A percentile compares a stretch with the other conserved stretches of the same genome.
phyloP scores from a whole-genome alignment of 2,113 vertebrate species.

The Zosterops borbonicus region DNA sequence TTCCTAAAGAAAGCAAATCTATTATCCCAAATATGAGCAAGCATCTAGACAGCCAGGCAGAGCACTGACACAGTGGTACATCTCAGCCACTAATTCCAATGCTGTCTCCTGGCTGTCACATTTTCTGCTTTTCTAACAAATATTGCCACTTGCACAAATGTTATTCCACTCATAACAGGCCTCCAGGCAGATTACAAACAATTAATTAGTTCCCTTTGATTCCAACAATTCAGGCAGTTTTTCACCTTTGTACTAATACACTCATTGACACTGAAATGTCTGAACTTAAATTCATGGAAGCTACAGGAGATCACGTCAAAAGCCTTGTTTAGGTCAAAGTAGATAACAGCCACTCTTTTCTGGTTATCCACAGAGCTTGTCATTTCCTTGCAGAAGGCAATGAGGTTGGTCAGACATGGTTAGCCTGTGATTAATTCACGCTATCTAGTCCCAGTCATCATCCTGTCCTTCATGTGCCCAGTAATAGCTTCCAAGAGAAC shows the following conservation, averaged over 20 bases:
- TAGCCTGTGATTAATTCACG: constrained; percentile 23
- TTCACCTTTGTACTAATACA: neutral
- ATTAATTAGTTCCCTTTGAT: constrained; percentile 19
- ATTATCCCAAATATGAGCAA: neutral
- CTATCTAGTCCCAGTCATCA: neutral
- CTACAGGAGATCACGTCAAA: neutral
- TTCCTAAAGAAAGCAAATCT: neutral
- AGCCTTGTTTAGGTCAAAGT: neutral
- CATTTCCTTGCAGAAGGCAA: constrained; percentile 10
- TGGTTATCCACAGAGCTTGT: neutral
- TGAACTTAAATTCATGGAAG: neutral
- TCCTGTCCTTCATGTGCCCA: neutral
- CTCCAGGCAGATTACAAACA: constrained; percentile 1
- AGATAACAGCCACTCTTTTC: neutral
- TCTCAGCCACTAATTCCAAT: neutral
- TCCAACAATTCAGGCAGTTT: neutral
- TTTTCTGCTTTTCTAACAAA: constrained; percentile 13
- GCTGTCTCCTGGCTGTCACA: neutral
- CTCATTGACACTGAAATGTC: neutral
- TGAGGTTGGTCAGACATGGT: neutral
- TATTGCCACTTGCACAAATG: neutral
- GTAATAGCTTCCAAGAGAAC: constrained; percentile 9
- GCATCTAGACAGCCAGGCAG: neutral
- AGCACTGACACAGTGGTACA: neutral
- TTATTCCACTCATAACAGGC: neutral